phyloP scores from a whole-genome alignment of 2,888 invertebrate genomes.

The Amphimallon solstitiale region DNA sequence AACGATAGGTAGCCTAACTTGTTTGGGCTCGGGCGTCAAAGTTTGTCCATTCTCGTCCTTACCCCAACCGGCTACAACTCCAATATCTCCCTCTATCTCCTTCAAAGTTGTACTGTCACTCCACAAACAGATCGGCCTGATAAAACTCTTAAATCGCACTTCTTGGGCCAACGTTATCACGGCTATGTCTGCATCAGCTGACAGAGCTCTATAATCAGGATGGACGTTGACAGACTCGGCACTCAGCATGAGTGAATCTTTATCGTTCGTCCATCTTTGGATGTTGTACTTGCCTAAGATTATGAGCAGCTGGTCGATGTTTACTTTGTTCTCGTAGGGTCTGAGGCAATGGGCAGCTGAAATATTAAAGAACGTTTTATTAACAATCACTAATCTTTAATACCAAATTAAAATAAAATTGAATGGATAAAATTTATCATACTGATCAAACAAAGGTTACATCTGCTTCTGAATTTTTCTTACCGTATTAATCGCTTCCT shows the following conservation, averaged over 20 bases:
- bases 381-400: too few relatives aligned
- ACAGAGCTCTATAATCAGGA: slow-evolving; percentile 67
- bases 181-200: slow-evolving; percentile 68
- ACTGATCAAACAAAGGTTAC: too few relatives aligned
- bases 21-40: slow-evolving; percentile 64
- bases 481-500: too few relatives aligned
- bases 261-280: slow-evolving; percentile 52
- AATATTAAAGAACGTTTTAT: slow-evolving; percentile 39
- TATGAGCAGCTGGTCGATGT: slow-evolving; percentile 53
- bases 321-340: slow-evolving; percentile 44
- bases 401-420: too few relatives aligned
- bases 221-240: slow-evolving; percentile 66
- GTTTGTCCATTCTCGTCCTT: slow-evolving; percentile 63
- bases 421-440: too few relatives aligned
- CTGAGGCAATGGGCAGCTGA: slow-evolving; percentile 58
- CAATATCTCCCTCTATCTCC: slow-evolving; percentile 55
- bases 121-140: slow-evolving; percentile 73
- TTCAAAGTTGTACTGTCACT: slow-evolving; percentile 62
- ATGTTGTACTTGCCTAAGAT: slow-evolving; percentile 55
- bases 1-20: slow-evolving; percentile 66
- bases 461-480: too few relatives aligned
- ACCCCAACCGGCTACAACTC: slow-evolving; percentile 72
- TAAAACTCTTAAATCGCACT: slow-evolving; percentile 66
- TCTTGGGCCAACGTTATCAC: slow-evolving; percentile 66
- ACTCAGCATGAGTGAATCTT: slow-evolving; percentile 52